Base-by-base conservation (phyloP, 2,797 vertebrate species). In the Acanthiza pusilla region DNA sequence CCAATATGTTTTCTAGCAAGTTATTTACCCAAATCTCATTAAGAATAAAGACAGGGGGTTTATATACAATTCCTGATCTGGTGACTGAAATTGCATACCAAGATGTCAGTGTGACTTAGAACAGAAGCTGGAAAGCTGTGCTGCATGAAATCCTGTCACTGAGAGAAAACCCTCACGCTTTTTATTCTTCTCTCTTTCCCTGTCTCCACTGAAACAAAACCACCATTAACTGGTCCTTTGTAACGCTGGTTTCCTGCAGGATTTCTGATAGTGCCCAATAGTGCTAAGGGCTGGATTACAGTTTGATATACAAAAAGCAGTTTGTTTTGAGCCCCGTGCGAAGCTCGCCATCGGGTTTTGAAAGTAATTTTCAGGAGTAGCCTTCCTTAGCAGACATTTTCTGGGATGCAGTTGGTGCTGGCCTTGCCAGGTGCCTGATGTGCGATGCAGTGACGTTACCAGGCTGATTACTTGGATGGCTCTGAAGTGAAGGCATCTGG, bases 1-100 rank as follows among this genome's bases (percentile, higher is more conserved):
- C 88, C 88, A 89, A 30, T 80, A 85, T 14, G 60, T 94, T 96
- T 94, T 94, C 89, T 85, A 91, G 85, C 88, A 85, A 92, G 89
- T 96, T 97, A 96, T 97, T 97, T 97, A 97, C 93, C 60, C 92
- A 94, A 96, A 95, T 87, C 92, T 96, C 94, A 94, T 96, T 96
- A 95, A 83, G 93, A 95, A 66, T 89, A 95, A 96, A 95, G 94
- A 87, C 67, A 65, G 55, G 36, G 57, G 51, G 6, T 32, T 93
- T 91, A 68, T 60, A 92, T 60, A 90, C 91, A 78, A 82, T 83
- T 91, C 75, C 88, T 89, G 88, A 84, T 88, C 81, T 60, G 18
- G 74, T 81, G 87, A 78, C 89, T 95, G 89, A 88, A 95, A 94
- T 60, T 95, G 85, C 91, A 63, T 53, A 93, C 87, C 87, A 88